Evolutionary conservation across 1,140 invertebrate species (phyloP).

Genomic region (Asobara japonica): DNA sequence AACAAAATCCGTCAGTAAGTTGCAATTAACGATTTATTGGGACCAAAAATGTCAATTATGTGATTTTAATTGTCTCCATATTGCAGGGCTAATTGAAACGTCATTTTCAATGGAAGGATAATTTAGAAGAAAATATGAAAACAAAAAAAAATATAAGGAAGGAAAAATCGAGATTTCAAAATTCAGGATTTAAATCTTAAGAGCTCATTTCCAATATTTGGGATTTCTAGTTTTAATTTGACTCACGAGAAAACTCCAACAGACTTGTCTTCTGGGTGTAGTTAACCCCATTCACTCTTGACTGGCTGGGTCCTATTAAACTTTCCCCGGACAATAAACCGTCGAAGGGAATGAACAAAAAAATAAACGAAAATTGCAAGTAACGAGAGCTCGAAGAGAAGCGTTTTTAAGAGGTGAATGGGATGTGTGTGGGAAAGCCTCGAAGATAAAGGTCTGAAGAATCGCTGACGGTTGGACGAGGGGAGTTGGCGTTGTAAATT

Average conservation of each 20-base stretch:
- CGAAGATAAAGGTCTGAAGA: conserved; percentile 10
- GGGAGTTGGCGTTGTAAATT: conserved; percentile 21
- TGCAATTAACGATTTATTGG: too few species aligned
- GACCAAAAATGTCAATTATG: too few species aligned
- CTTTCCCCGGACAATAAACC: background rate
- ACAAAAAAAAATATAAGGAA: too few species aligned
- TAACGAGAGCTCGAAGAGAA: background rate
- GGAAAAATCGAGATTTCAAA: too few species aligned
- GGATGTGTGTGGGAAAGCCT: conserved; percentile 2
- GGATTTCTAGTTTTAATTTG: too few species aligned
- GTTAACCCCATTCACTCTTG: background rate
- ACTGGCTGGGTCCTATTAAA: background rate
- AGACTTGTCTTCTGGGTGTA: background rate
- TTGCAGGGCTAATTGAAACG: too few species aligned
- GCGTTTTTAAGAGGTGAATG: background rate
- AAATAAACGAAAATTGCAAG: background rate
- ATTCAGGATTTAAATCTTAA: too few species aligned
- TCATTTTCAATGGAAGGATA: too few species aligned
- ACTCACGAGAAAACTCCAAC: too few species aligned
- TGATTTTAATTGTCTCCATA: too few species aligned
- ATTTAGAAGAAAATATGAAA: too few species aligned
- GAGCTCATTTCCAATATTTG: too few species aligned
- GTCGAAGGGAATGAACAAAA: background rate
- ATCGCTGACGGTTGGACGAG: conserved; percentile 6
- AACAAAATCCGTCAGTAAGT: background rate